Percentiles rank a stretch among this genome's conserved stretches.
phyloP scores from a whole-genome alignment of 2,797 vertebrate species.

The Emydoidea blandingii region DNA sequence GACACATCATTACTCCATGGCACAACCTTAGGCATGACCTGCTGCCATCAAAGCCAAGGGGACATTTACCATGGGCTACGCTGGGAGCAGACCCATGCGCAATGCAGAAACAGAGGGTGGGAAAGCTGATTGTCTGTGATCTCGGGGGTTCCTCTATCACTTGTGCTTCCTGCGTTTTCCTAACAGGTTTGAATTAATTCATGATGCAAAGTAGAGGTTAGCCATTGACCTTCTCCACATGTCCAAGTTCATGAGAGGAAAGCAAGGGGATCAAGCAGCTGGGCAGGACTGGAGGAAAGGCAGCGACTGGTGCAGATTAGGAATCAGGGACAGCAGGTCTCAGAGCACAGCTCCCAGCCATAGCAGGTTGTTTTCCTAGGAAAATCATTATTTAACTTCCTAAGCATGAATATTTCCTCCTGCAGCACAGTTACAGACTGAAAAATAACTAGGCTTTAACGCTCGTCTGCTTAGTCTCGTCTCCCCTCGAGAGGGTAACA shows the following conservation, averaged over 20 bases:
- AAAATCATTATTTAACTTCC: rapidly evolving
- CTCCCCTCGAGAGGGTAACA: constrained; percentile 41
- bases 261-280: neutral
- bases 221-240: neutral
- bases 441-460: neutral
- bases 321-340: neutral
- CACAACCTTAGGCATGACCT: neutral
- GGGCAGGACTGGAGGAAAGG: neutral
- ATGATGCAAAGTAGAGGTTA: neutral
- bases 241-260: rapidly evolving
- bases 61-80: neutral
- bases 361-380: rapidly evolving
- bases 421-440: neutral
- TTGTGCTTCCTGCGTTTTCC: neutral
- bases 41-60: neutral
- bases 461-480: neutral
- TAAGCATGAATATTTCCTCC: rapidly evolving
- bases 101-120: neutral
- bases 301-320: neutral
- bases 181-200: neutral
- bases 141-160: neutral
- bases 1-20: neutral
- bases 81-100: neutral
- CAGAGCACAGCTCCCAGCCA: neutral
- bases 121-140: neutral